These are phyloP conservation scores for Phalacrocorax aristotelis DNA, from an alignment of 2,113 vertebrate genomes.

Conservation along the genomic window DNA sequence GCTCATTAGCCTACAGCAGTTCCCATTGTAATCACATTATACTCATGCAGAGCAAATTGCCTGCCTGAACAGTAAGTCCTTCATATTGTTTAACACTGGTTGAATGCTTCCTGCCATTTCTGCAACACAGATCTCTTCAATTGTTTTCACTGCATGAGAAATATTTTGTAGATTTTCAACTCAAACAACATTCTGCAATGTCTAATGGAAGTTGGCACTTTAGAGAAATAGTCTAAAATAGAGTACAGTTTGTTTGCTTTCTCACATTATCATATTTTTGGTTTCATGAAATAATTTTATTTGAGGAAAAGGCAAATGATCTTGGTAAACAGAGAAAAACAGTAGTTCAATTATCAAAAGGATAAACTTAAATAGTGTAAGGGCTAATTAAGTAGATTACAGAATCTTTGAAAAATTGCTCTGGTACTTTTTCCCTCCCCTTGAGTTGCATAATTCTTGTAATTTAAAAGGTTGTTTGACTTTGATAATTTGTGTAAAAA, in stretches of 20 bases:
- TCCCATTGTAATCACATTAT: constrained; percentile 55
- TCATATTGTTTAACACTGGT: constrained; percentile 1
- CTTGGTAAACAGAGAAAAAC: neutral
- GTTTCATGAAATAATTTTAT: neutral
- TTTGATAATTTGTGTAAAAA: neutral
- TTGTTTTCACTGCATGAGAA: neutral
- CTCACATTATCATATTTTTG: neutral
- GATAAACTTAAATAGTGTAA: neutral
- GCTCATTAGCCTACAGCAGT: constrained; percentile 57
- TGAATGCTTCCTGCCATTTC: constrained; percentile 27
- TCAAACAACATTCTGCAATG: neutral
- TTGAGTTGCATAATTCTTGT: neutral
- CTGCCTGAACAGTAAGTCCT: constrained; percentile 6
- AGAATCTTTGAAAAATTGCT: neutral
- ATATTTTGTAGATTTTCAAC: neutral
- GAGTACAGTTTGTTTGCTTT: neutral
- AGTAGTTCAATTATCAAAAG: neutral
- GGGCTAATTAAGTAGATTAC: neutral
- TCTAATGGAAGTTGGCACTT: neutral
- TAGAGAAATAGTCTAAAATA: neutral
- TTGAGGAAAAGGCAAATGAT: neutral
- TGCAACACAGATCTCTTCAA: neutral
- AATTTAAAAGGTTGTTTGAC: neutral
- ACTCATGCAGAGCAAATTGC: constrained; percentile 58
- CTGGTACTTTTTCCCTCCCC: neutral